Evolutionary conservation across 2,797 vertebrate species (phyloP).

Genomic region (Etheostoma perlongum): DNA sequence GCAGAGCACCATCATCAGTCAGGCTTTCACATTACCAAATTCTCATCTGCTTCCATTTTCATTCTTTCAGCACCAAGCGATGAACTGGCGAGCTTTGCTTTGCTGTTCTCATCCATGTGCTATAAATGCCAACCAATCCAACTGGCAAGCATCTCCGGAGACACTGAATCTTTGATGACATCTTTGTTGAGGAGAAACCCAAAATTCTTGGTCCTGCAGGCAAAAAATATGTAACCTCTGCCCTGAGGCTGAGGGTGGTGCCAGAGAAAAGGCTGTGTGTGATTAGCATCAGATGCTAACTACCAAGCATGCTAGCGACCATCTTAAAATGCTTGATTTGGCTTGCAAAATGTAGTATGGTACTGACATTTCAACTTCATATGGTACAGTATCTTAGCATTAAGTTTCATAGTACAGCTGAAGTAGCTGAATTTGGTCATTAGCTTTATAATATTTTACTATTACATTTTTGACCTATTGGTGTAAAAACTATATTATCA

Average conservation of each 20-base stretch:
- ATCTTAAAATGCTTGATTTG: not conserved
- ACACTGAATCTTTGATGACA: conserved; percentile 2
- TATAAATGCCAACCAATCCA: conserved; percentile 35
- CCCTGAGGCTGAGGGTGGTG: not conserved
- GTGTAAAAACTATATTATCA: too few species aligned
- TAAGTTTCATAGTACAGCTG: not conserved
- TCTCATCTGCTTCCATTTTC: conserved; percentile 36
- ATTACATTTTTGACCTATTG: not conserved
- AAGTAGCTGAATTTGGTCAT: not conserved
- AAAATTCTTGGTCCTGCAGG: not conserved
- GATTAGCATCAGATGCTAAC: not conserved
- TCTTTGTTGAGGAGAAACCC: conserved; percentile 34
- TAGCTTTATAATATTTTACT: not conserved
- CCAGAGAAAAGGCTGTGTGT: not conserved
- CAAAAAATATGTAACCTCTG: not conserved
- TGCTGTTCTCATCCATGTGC: conserved; percentile 33
- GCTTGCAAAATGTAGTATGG: too few species aligned
- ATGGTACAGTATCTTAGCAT: not conserved
- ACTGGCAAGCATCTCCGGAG: conserved; percentile 27
- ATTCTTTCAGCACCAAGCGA: conserved; percentile 27
- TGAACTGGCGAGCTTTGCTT: not conserved
- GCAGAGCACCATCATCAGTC: too few species aligned
- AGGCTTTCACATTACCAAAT: conserved; percentile 1
- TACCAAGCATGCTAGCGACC: not conserved
- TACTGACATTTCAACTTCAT: not conserved